These are phyloP conservation scores for Graptemys geographica DNA, from an alignment of 2,797 vertebrate species.

Conservation along the genomic window DNA sequence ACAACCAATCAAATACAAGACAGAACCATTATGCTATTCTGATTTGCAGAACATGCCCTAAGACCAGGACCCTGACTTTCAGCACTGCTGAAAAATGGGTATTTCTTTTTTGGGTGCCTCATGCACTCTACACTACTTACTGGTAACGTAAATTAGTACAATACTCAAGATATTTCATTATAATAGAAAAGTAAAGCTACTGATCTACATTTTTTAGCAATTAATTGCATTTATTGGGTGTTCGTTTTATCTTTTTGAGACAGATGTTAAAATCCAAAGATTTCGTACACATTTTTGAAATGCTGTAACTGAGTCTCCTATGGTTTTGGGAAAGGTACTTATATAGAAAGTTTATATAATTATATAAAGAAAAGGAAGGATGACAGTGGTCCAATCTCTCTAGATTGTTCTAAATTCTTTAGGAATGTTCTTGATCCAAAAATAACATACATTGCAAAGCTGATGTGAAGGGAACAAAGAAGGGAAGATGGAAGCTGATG, in stretches of 20 bases:
- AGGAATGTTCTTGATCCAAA: not conserved
- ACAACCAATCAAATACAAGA: not conserved
- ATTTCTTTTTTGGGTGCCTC: not conserved
- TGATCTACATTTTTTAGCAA: not conserved
- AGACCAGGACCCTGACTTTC: not conserved
- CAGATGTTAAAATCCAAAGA: not conserved
- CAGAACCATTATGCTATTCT: not conserved
- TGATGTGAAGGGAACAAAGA: not conserved
- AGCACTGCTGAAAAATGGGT: not conserved
- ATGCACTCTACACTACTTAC: not conserved
- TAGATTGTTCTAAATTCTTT: not conserved
- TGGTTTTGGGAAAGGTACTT: not conserved
- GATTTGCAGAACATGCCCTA: not conserved
- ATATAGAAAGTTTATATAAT: not conserved
- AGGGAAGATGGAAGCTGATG: not conserved
- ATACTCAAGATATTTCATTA: constrained; percentile 42
- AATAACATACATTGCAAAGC: not conserved
- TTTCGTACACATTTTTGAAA: not conserved
- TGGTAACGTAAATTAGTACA: not conserved
- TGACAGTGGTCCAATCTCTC: not conserved
- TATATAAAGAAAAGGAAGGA: not conserved
- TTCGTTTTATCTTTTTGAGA: not conserved
- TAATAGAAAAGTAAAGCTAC: not conserved
- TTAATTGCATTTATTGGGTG: not conserved
- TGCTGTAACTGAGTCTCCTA: constrained; percentile 4